Evolutionary conservation across 2,888 invertebrate species (phyloP).

Genomic region (Arctia plantaginis): DNA sequence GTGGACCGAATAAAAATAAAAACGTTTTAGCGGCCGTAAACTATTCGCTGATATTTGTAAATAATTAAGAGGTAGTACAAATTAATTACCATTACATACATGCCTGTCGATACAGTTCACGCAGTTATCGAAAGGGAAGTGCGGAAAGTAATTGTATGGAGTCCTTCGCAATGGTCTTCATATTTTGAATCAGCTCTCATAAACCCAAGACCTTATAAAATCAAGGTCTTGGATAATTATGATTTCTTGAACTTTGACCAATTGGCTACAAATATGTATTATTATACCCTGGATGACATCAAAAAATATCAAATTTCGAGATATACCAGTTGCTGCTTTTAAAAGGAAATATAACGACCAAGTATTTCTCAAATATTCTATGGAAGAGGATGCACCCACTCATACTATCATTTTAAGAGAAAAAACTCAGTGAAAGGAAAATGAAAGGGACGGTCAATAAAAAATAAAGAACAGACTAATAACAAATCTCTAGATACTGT

Average conservation of each 20-base stretch:
- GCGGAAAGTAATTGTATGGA: conserved; percentile 38
- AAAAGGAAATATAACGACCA: not conserved
- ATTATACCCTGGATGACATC: too few relatives aligned
- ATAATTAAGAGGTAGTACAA: conserved; percentile 18
- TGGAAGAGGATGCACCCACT: not conserved
- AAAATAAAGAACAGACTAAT: not conserved
- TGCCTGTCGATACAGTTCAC: conserved; percentile 50
- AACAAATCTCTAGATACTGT: conserved; percentile 7
- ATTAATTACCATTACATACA: conserved; percentile 52
- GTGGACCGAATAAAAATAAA: conserved; percentile 7
- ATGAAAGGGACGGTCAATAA: not conserved
- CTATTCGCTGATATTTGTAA: not conserved
- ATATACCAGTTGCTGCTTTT: not conserved
- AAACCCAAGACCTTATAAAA: not conserved
- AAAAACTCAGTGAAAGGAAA: not conserved
- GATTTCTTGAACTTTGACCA: not conserved
- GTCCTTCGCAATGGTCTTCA: conserved; percentile 11
- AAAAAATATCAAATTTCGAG: not conserved
- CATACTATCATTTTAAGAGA: not conserved
- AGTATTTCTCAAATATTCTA: not conserved
- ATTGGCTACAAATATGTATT: too few relatives aligned
- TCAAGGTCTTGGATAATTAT: not conserved
- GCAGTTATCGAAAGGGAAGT: conserved; percentile 45
- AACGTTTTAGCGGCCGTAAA: not conserved
- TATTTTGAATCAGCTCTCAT: not conserved